Percentiles rank a stretch among this genome's conserved stretches.
These are phyloP conservation scores for Drosophila aff. DNA, from an alignment of 1,140 invertebrate species.

Conservation along the genomic window DNA sequence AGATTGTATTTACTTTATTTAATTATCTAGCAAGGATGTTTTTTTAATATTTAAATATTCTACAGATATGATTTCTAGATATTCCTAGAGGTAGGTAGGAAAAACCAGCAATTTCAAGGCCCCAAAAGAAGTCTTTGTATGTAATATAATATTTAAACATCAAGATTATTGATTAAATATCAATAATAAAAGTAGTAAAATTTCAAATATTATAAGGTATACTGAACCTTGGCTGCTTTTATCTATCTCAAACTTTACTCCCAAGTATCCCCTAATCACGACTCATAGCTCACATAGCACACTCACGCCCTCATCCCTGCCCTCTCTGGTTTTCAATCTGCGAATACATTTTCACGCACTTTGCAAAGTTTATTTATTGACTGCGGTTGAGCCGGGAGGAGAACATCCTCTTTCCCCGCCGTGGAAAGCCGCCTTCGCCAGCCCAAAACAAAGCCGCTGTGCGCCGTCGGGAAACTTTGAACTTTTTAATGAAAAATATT, in stretches of 20 bases:
- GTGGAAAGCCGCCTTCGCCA: not conserved
- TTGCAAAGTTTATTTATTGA: conserved; percentile 80
- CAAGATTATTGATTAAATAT: no score
- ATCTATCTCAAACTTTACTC: not conserved
- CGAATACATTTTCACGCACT: conserved; percentile 67
- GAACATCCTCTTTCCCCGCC: not conserved
- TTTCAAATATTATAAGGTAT: not conserved
- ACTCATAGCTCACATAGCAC: not conserved
- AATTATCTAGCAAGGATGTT: no score
- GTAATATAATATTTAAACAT: not conserved
- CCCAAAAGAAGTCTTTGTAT: no score
- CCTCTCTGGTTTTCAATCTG: not conserved
- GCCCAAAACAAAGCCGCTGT: conserved; percentile 8
- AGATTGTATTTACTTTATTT: not conserved
- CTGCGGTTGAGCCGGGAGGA: conserved; percentile 35
- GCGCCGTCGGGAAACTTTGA: conserved; percentile 57
- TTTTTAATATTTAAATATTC: no score
- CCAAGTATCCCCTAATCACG: no score
- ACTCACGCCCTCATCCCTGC: conserved; percentile 8
- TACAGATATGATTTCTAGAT: no score
- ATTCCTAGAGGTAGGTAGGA: no score
- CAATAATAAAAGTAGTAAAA: no score
- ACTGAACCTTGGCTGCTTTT: fast-evolving
- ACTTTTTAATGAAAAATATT: conserved; percentile 82
- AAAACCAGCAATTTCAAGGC: no score